Base-by-base conservation (phyloP, 2,797 vertebrate species). In the Neopelma chrysocephalum region DNA sequence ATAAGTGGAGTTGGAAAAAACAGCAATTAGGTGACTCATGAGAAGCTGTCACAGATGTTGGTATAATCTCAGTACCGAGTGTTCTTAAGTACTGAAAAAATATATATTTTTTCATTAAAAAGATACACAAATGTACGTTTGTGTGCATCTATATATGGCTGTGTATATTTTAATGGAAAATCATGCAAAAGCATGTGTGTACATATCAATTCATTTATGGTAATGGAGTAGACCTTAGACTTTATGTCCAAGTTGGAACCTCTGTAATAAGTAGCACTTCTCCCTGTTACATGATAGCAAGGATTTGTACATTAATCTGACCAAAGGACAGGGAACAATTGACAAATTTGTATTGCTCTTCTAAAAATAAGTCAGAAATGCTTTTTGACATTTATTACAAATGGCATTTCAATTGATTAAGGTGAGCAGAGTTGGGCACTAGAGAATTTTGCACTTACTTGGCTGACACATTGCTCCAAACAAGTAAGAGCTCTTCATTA, bases 401-500 rank as follows among this genome's bases (percentile, higher is more conserved):
- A 76, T 75, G 84, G 50, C 88, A 78, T 71, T 57, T 65, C 66
- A 89, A 21, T 65, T 96, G 87, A 92, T 93, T 57, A 96, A 93
- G 94, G 95, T 87, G 84, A 96, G 82, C 82, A 95, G 79, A 83
- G 51, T 36, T 71, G 34, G 89, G 56, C 36, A 20, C 68, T 83
- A 26, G 69, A 92, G 90, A 94, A 83, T 88, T 84, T 93, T 95
- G 87, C 91, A 88, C 83, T 94, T 93, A 73, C 48, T 97, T 82
- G 83, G 96, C 96, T 90, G 93, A 95, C 57, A 48, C 89, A 70
- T 90, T 98, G 94, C 96, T 97, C 95, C 96, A 80, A 50, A 94
- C 93, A 97, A 97, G 96, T 83, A 51, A 92, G 93, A 95, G 76
- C 90, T 96, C 88, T 96, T 95, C 65, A 29, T 97, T 97, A 96